Evolutionary conservation across 2,797 vertebrate genomes (phyloP), one percentile per base, ranked within the genome.

Genomic region (Amazona finschi): DNA sequence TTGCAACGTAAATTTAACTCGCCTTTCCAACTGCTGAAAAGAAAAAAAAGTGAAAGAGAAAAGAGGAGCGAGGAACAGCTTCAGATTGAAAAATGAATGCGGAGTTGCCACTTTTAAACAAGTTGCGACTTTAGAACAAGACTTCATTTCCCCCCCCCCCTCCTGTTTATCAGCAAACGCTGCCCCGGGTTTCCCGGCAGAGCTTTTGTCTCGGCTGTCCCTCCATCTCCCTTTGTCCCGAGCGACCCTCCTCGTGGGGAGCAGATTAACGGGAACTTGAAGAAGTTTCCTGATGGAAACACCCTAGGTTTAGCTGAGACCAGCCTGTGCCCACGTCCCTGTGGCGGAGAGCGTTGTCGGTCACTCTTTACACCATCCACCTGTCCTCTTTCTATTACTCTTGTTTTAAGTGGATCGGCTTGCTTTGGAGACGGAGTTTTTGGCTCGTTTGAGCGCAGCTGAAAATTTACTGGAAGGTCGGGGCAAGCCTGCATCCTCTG

Each of bases 161-260:
- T 9, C 19, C 27, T 4, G 39, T 33, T 69, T 64, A 61, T 22
- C 81, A 65, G 86, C 65, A 74, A 74, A 69, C 2, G 50, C 79
- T 67, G 43, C 46, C 57, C 75, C 28, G 52, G 64, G 86, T 82
- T 85, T 87, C 69, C 27, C 5, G 76, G 89, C 81, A 12, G 75
- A 91, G 91, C 95, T 95, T 94, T 96, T 97, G 93, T 97, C 73
- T 87, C 71, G 4, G 61, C 78, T 36, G 39, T 25, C 39, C 75
- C 87, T 78, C 70, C 22, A 1, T 43, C 72, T 79, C 43, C 61
- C 92, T 94, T 95, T 95, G 93, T 95, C 86, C 88, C 38, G 75
- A 87, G 75, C 62, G 46, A 65, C 66, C 58, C 77, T 91, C 92
- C 88, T 90, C 85, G 76, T 66, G 93, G 83, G 91, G 70, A 86